Conservation (phyloP, 2,797 vertebrate species). For the Propithecus deckenii region DNA sequence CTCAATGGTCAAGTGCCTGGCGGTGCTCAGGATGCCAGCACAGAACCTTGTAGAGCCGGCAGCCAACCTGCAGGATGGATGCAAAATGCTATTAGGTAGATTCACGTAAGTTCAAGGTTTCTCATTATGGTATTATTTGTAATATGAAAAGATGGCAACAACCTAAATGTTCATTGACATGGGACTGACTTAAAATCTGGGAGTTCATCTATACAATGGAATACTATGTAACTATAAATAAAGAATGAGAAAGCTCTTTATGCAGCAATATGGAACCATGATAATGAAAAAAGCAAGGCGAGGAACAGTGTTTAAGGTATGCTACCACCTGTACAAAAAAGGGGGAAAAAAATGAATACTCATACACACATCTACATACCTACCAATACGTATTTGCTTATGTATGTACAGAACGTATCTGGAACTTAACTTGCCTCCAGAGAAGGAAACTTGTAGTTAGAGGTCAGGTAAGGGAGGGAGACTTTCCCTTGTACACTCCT, state of each 20-base stretch:
- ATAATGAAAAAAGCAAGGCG: background rate
- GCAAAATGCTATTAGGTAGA: background rate
- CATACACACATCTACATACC: background rate
- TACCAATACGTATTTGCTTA: background rate
- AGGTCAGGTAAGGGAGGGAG: background rate
- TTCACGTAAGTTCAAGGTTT: background rate
- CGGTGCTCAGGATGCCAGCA: constrained; percentile 95
- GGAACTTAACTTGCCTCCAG: background rate
- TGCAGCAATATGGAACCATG: background rate
- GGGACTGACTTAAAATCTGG: background rate
- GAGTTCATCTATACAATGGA: background rate
- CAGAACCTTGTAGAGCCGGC: constrained; percentile 96
- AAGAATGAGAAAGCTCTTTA: background rate
- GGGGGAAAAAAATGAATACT: background rate
- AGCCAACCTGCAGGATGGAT: constrained; percentile 88
- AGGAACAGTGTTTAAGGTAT: background rate
- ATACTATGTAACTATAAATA: background rate
- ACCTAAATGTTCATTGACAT: background rate
- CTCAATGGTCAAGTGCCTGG: constrained; percentile 92
- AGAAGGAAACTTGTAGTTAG: background rate
- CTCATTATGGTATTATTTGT: background rate
- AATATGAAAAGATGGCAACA: background rate
- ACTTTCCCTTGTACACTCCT: background rate
- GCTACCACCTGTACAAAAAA: background rate
- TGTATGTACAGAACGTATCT: background rate